phyloP scores from a whole-genome alignment of 2,888 invertebrate genomes.

The Stegana nigrithorax region DNA sequence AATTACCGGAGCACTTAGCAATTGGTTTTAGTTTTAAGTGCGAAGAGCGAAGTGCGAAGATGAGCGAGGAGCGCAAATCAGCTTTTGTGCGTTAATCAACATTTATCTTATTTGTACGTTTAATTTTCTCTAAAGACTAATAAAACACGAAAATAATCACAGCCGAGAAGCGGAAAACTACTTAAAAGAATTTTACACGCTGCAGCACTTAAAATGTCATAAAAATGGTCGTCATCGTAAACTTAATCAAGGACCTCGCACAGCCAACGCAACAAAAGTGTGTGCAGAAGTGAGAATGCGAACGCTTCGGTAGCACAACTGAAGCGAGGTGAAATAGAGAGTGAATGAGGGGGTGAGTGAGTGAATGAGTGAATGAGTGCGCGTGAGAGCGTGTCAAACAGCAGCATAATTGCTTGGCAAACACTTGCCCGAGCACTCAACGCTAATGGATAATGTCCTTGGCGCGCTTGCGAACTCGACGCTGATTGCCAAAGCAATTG shows the following conservation, averaged over 20 bases:
- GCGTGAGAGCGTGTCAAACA: slow-evolving; percentile 13
- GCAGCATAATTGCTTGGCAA: slow-evolving; percentile 29
- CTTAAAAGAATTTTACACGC: neutral
- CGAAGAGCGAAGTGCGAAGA: too few species aligned
- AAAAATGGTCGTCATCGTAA: slow-evolving; percentile 3
- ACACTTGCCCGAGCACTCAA: slow-evolving; percentile 57
- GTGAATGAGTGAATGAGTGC: neutral
- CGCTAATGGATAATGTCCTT: slow-evolving; percentile 48
- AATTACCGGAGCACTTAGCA: too few species aligned
- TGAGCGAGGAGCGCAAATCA: too few species aligned
- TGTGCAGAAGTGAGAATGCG: too few species aligned
- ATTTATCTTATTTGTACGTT: too few species aligned
- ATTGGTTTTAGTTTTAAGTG: too few species aligned
- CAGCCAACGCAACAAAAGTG: too few species aligned
- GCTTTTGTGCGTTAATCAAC: too few species aligned
- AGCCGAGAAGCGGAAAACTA: neutral
- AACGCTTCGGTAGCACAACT: too few species aligned
- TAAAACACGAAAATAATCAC: slow-evolving; percentile 8
- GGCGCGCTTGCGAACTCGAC: neutral
- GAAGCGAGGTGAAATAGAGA: too few species aligned
- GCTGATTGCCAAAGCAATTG: neutral
- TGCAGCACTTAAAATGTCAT: slow-evolving; percentile 13
- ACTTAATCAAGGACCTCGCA: slow-evolving; percentile 17
- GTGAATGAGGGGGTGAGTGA: too few species aligned
- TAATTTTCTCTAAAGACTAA: neutral